Evolutionary conservation across 2,113 vertebrate genomes (phyloP).

Genomic region (Pantherophis guttatus): DNA sequence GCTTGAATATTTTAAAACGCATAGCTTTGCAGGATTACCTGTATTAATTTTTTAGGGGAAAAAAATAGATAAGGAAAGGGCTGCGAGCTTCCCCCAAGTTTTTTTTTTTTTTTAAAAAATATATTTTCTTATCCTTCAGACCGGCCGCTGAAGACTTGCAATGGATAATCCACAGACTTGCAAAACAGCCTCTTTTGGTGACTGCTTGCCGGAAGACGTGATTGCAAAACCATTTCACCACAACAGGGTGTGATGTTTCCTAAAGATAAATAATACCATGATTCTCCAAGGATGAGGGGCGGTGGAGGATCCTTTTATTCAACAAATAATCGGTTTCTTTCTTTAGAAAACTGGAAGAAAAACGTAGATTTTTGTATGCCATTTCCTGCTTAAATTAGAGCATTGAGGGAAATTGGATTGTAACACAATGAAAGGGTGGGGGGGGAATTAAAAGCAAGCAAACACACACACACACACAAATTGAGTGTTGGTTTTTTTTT

Average conservation of each 20-base stretch:
- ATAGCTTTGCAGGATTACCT: neutral
- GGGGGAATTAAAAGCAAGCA: neutral
- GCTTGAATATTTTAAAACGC: neutral
- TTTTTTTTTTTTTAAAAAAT: neutral
- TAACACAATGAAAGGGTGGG: neutral
- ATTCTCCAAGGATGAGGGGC: neutral
- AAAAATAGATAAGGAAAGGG: neutral
- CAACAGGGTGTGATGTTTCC: neutral
- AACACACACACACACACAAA: neutral
- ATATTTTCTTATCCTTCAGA: neutral
- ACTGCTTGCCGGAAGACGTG: neutral
- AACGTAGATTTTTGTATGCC: neutral
- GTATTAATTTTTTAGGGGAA: neutral
- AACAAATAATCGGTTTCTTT: neutral
- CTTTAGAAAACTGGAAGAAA: neutral
- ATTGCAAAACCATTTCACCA: neutral
- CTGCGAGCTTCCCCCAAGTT: neutral
- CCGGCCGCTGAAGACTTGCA: neutral
- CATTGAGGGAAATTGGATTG: neutral
- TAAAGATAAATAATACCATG: neutral
- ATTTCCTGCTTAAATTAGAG: neutral
- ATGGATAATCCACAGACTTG: neutral
- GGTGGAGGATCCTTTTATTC: neutral
- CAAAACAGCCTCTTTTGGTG: neutral
- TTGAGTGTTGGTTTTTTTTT: neutral